phyloP scores from a whole-genome alignment of 2,888 invertebrate genomes.

The Brachypalpus laphriformis region DNA sequence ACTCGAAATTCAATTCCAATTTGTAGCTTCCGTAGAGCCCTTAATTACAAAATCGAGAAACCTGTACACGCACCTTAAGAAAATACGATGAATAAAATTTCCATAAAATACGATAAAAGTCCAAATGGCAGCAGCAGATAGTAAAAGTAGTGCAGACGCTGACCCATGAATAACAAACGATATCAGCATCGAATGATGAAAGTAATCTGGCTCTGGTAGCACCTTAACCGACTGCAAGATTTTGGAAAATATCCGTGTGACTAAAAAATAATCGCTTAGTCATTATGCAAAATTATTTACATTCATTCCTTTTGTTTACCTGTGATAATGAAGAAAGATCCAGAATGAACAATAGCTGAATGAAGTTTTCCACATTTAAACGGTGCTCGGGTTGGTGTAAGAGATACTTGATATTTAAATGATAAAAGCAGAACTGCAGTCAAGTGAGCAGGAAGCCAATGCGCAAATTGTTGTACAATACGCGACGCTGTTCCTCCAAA shows the following conservation, averaged over 20 bases:
- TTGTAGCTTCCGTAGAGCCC: too few species aligned
- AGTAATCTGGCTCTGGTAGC: slow-evolving; percentile 75
- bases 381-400: slow-evolving; percentile 79
- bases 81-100: slow-evolving; percentile 87
- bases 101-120: slow-evolving; percentile 87
- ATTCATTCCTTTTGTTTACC: slow-evolving; percentile 74
- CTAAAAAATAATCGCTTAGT: slow-evolving; percentile 41
- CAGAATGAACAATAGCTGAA: slow-evolving; percentile 85
- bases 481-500: slow-evolving; percentile 86
- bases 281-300: not conserved
- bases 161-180: slow-evolving; percentile 86
- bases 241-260: slow-evolving; percentile 75
- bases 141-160: slow-evolving; percentile 85
- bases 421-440: slow-evolving; percentile 86
- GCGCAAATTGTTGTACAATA: slow-evolving; percentile 87
- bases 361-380: slow-evolving; percentile 84
- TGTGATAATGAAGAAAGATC: slow-evolving; percentile 82
- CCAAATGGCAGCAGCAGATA: slow-evolving; percentile 84
- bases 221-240: slow-evolving; percentile 65
- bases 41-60: too few species aligned
- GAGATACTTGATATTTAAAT: slow-evolving; percentile 84
- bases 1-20: too few species aligned
- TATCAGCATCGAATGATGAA: slow-evolving; percentile 81
- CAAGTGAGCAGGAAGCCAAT: slow-evolving; percentile 87
- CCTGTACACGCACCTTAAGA: slow-evolving; percentile 84